Percentiles rank a stretch among this genome's conserved stretches.
Evolutionary conservation across 1,140 invertebrate genomes (phyloP).

Genomic region (Neotoxoptera formosana): DNA sequence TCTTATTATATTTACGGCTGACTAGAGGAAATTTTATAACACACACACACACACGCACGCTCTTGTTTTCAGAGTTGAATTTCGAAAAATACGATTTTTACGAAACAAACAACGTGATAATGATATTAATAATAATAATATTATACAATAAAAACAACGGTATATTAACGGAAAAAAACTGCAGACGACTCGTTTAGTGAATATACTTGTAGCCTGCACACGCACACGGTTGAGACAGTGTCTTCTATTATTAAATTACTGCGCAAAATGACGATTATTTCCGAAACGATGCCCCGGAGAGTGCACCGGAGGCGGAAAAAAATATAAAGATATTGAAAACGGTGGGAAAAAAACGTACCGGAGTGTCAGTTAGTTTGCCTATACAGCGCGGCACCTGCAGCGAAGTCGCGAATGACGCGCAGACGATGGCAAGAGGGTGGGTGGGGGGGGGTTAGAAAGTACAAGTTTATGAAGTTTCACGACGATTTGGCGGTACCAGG

Average conservation of each 20-base stretch:
- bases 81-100: background rate
- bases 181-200: background rate
- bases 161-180: background rate
- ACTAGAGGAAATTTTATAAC: background rate
- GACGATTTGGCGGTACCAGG: background rate
- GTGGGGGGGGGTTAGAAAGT: background rate
- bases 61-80: background rate
- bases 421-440: no score
- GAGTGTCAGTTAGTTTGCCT: constrained; percentile 8
- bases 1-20: background rate
- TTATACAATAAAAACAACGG: background rate
- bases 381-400: background rate
- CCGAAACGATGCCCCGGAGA: constrained; percentile 9
- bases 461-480: constrained; percentile 6
- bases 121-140: background rate
- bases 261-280: constrained; percentile 14
- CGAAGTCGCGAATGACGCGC: background rate
- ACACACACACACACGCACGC: background rate
- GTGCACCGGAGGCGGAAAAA: background rate
- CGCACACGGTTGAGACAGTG: background rate
- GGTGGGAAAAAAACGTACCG: background rate
- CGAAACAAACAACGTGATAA: background rate
- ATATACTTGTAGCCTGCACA: background rate
- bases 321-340: background rate
- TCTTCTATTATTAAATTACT: constrained; percentile 34